Evolutionary conservation across 2,113 vertebrate species (phyloP).

Genomic region (Bambusicola thoracicus): DNA sequence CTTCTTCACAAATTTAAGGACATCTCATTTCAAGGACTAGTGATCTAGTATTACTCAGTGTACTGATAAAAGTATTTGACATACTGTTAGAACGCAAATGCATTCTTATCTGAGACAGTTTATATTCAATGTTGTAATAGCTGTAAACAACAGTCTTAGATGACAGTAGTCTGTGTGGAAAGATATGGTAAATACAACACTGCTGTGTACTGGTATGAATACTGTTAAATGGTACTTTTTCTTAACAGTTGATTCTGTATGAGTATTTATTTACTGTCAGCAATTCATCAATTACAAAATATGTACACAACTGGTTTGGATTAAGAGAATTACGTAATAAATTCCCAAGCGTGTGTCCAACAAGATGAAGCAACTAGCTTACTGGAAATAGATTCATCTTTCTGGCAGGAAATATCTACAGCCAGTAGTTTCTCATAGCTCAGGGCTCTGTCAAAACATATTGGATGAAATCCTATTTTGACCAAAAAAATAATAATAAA

Average conservation of each 20-base stretch:
- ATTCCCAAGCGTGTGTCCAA: slow-evolving; percentile 61
- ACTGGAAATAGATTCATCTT: slow-evolving; percentile 68
- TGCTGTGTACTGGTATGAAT: background rate
- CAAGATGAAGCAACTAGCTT: slow-evolving; percentile 67
- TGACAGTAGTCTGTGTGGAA: background rate
- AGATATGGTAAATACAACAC: background rate
- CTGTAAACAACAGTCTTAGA: background rate
- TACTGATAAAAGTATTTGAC: slow-evolving; percentile 14
- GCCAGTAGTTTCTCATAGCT: slow-evolving; percentile 58
- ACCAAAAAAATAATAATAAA: background rate
- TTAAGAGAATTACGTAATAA: slow-evolving; percentile 69
- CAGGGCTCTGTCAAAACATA: slow-evolving; percentile 33
- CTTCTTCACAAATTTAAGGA: slow-evolving; percentile 34
- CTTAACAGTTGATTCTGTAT: slow-evolving; percentile 5
- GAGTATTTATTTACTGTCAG: slow-evolving; percentile 41
- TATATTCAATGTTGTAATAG: background rate
- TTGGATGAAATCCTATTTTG: background rate
- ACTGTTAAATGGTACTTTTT: background rate
- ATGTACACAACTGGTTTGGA: slow-evolving; percentile 69
- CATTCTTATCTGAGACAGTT: background rate
- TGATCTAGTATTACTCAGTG: slow-evolving; percentile 42
- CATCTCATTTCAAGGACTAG: slow-evolving; percentile 51
- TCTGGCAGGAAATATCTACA: slow-evolving; percentile 57
- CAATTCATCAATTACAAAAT: slow-evolving; percentile 64
- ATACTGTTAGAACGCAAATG: background rate